A percentile compares a stretch with the other conserved stretches of the same genome.
phyloP scores from a whole-genome alignment of 2,888 invertebrate genomes.

The Tachina lurida region DNA sequence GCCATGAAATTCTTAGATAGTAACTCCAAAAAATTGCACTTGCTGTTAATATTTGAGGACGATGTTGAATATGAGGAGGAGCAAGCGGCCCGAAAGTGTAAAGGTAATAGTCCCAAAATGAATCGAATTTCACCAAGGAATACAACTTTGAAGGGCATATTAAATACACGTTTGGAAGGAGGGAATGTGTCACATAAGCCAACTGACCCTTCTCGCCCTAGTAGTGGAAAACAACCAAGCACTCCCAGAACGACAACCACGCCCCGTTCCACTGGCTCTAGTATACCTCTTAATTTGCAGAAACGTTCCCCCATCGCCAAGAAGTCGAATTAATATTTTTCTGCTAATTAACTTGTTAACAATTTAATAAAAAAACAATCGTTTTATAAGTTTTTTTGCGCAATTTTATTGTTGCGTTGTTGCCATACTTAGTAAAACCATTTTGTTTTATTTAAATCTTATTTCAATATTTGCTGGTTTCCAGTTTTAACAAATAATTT shows the following conservation, averaged over 20 bases:
- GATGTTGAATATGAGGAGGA: constrained; percentile 38
- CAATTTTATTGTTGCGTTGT: constrained; percentile 75
- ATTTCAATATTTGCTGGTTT: constrained; percentile 59
- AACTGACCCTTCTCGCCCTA: constrained; percentile 43
- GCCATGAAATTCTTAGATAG: constrained; percentile 68
- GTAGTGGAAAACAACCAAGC: background rate
- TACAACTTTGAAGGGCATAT: background rate
- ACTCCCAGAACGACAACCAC: background rate
- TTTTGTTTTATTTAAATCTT: constrained; percentile 58
- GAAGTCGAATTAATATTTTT: constrained; percentile 2
- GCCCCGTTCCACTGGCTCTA: constrained; percentile 40
- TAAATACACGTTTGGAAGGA: background rate
- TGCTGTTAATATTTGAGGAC: constrained; percentile 71
- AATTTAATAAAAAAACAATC: constrained; percentile 20
- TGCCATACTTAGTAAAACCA: constrained; percentile 73
- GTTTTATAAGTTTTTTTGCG: constrained; percentile 69
- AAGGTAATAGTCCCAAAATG: constrained; percentile 31
- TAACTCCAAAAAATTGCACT: constrained; percentile 64
- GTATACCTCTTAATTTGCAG: constrained; percentile 13
- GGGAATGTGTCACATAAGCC: background rate
- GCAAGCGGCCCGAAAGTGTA: background rate
- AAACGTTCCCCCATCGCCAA: background rate
- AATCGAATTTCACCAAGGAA: background rate
- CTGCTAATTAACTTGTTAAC: background rate
- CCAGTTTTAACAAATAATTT: constrained; percentile 71